Base-by-base conservation (phyloP, 2,888 invertebrate species). In the Aplocera efformata region DNA sequence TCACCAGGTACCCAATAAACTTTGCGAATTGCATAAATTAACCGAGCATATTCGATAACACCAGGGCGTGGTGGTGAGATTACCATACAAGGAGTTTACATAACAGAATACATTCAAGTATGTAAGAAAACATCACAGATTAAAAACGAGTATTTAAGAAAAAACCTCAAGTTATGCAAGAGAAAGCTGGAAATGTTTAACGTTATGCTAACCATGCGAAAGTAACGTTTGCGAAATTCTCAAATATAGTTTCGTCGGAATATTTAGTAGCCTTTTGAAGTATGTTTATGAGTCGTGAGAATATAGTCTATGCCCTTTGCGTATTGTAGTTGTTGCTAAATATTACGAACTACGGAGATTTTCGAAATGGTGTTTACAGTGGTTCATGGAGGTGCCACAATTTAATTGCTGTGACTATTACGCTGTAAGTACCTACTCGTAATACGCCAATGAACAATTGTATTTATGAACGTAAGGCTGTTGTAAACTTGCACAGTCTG, bases 191-290 rank as follows among this genome's bases (percentile, higher is more conserved):
- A 27, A 48, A 27, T 39, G 40, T 42, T 42, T 46, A 46, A 38
- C 21, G 48, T 27, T 43, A 40, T 39, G 53, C 32, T 53, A 50
- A 50, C 45, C 40, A 40, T 42, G 48, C 50, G 53, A 53, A 53
- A 53, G 50, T 32, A 35, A 45, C 36, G 28, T 40, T 44, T 39
- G 53, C 53, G 31, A 53, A 52, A 50, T 53, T 50, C 13, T 29
- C 36, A 50, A 53, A 53, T 53, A 47, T 53, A 28, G 29, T 46
- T 46, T 40, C 43, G 13, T 20, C 27, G 10, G 36, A 40, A 29
- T 30, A 32, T 28, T 40, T 36, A 28, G 30, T 22, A 17, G 13
- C 7, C 25, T 11, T 21, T 4, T 6, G 8, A 7, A 7, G 7
- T 6, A 5, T 26, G 8, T 31, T 28, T 10, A 7, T n/a, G 7